Base-by-base conservation (phyloP, 2,888 invertebrate genomes). In the Corythucha ciliata region DNA sequence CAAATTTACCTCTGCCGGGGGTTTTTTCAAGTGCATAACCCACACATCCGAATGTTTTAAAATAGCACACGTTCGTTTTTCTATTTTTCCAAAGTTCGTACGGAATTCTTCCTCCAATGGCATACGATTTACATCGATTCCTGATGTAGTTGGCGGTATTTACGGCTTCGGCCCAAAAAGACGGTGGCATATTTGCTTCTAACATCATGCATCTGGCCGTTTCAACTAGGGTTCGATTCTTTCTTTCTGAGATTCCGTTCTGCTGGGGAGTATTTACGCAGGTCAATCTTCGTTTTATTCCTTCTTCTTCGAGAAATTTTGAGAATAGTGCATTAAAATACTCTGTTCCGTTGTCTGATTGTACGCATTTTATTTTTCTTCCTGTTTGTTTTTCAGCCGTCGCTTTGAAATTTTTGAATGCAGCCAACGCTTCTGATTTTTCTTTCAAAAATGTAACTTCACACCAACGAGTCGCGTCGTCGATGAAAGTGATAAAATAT, bases 171-270 rank as follows among this genome's bases (percentile, higher is more conserved):
- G 62, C 22, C 26, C 44, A 44, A n/a, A 27, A 14, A 2, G 25
- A 4, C 18, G 25, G 25, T 44, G 44, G 3, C 16, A 64, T 46
- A 10, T 54, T 55, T 8, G 62, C 52, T n/a, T 65, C 54, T 1
- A 58, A 25, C 14, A 68, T 20, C 51, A 66, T 54, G 24, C 63
- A 62, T 24, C 63, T 54, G 0, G 62, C 62, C 53, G 54, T 58
- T 25, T 66, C 64, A 33, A 65, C 51, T 1, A 67, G 51, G 2
- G 64, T 65, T 2, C 63, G 47, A 20, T 66, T 66, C 22, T 60
- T 59, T 1, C 65, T 34, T 40, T 66, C 67, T 1, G 65, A 62
- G 5, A 59, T 48, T 3, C 65, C 65, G 50, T 66, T 68, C 41
- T 63, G 62, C 40, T 65, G 57, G 0, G 62, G 64, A 3, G 47